These are phyloP conservation scores for Neolamprologus variostigma DNA, from an alignment of 2,113 vertebrate species.

Conservation along the genomic window DNA sequence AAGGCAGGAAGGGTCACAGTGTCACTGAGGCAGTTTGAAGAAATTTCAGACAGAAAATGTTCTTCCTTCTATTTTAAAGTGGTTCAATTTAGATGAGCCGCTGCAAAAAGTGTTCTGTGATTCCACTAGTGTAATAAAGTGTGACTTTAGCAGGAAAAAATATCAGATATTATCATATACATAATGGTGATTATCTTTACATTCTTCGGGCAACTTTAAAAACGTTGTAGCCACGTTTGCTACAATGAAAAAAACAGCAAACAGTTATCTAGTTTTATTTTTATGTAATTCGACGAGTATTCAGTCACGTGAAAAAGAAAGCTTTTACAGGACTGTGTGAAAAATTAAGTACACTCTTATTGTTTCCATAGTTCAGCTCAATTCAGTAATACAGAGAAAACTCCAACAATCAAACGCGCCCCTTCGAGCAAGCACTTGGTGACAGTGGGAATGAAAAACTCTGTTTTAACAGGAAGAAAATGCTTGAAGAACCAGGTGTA, in stretches of 20 bases:
- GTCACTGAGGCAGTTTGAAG: not conserved
- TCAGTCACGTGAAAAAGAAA: not conserved
- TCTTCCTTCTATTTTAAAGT: not conserved
- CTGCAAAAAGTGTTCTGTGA: not conserved
- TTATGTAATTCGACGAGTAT: not conserved
- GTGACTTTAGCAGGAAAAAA: not conserved
- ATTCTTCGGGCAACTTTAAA: not conserved
- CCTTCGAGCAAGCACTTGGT: not conserved
- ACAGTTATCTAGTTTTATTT: not conserved
- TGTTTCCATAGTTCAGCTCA: not conserved
- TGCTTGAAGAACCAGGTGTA: not conserved
- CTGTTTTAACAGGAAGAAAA: not conserved
- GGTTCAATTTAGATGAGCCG: not conserved
- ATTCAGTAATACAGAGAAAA: not conserved
- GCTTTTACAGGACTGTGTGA: not conserved
- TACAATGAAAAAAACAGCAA: not conserved
- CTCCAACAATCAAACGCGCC: not conserved
- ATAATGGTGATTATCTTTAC: not conserved
- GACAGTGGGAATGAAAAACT: not conserved
- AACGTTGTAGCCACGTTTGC: not conserved
- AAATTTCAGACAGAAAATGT: not conserved
- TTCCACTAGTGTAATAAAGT: not conserved
- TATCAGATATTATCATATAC: not conserved
- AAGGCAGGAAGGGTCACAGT: not conserved
- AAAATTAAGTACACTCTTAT: not conserved